Conservation (phyloP, 2,888 invertebrate species). For the Lepas anatifera region DNA sequence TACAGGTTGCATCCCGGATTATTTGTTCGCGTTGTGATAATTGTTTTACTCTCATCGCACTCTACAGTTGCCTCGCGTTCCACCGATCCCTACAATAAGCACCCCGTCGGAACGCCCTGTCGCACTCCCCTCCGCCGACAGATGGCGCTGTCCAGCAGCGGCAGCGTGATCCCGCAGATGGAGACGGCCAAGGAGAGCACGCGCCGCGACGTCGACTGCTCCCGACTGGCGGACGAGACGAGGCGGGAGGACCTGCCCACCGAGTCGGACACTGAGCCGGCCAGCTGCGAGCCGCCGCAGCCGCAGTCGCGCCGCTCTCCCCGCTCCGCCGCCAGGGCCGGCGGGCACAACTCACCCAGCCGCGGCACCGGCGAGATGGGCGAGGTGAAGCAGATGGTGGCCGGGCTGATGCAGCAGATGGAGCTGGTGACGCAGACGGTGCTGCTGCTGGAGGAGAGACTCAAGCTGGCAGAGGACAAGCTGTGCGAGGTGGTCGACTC, state of each 20-base stretch:
- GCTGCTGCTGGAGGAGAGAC: constrained; percentile 43
- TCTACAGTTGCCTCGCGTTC: no score
- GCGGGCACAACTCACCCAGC: background rate
- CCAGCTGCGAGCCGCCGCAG: background rate
- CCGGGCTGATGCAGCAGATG: constrained; percentile 43
- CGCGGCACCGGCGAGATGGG: background rate
- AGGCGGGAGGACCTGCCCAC: background rate
- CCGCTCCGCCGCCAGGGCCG: no score
- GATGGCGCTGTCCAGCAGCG: constrained; percentile 6
- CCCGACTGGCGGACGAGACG: background rate
- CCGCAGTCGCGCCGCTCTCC: background rate
- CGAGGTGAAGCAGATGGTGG: constrained; percentile 20
- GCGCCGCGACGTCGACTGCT: constrained; percentile 6
- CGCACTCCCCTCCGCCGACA: no score
- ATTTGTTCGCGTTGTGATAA: no score
- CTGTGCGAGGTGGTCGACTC: constrained; percentile 22
- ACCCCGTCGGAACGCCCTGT: no score
- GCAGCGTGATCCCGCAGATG: constrained; percentile 13
- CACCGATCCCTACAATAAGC: no score
- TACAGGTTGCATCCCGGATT: no score
- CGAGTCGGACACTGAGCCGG: background rate
- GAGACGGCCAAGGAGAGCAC: background rate
- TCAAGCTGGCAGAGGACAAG: constrained; percentile 42
- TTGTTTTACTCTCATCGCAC: no score
- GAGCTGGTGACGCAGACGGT: constrained; percentile 45